Conservation (phyloP, 1,140 invertebrate genomes). For the Aphelenchoides fujianensis region DNA sequence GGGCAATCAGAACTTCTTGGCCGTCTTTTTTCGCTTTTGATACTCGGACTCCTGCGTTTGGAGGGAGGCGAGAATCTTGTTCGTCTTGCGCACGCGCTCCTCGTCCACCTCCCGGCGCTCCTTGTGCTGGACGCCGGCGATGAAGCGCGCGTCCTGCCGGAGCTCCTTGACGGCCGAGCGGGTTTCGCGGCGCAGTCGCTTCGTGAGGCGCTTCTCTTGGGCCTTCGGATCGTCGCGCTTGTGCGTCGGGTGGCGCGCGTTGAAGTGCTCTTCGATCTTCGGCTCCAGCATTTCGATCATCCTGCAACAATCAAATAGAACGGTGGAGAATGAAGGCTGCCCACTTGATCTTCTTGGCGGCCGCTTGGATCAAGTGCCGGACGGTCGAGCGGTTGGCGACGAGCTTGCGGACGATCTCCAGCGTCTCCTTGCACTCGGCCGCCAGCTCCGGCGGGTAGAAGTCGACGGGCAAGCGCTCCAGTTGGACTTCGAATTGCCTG, state of each 20-base stretch:
- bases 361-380: neutral
- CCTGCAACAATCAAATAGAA: slow-evolving; percentile 1
- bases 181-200: slow-evolving; percentile 8
- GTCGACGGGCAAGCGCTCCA: slow-evolving; percentile 1
- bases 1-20: slow-evolving; percentile 5
- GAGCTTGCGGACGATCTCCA: neutral
- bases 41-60: slow-evolving; percentile 20
- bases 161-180: slow-evolving; percentile 14
- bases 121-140: slow-evolving; percentile 9
- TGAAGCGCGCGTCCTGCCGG: slow-evolving; percentile 4
- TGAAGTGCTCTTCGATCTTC: slow-evolving; percentile 21
- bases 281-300: slow-evolving; percentile 21
- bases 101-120: neutral
- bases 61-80: slow-evolving; percentile 10
- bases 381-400: neutral
- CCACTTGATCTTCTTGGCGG: slow-evolving; percentile 19
- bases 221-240: slow-evolving; percentile 7
- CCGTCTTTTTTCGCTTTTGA: slow-evolving; percentile 14
- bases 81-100: slow-evolving; percentile 9
- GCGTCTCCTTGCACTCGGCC: neutral
- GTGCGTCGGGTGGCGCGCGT: slow-evolving; percentile 16
- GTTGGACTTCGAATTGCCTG: neutral
- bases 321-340: neutral
- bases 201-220: neutral
- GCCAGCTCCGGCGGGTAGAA: slow-evolving; percentile 4